These are phyloP conservation scores for Actenoides hombroni DNA, from an alignment of 2,113 vertebrate genomes.

Conservation along the genomic window DNA sequence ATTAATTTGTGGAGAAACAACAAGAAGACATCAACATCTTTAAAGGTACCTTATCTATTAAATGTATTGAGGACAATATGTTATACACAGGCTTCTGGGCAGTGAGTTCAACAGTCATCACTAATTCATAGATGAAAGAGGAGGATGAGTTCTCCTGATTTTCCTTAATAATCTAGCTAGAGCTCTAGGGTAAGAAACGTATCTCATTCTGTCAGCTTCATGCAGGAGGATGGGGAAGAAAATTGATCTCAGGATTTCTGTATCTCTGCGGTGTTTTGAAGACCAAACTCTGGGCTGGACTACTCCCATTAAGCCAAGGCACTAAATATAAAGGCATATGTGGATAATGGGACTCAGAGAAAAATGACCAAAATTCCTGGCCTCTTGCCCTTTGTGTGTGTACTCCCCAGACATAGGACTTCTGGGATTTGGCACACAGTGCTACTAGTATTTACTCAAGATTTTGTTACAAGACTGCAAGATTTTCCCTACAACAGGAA, in stretches of 20 bases:
- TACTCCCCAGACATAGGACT: fast-evolving
- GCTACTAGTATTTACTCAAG: not conserved
- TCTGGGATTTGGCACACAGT: not conserved
- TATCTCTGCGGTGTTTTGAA: not conserved
- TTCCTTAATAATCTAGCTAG: not conserved
- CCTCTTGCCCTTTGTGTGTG: not conserved
- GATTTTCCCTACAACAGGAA: not conserved
- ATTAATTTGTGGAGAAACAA: not conserved
- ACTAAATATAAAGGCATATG: not conserved
- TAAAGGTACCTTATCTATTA: not conserved
- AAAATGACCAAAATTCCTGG: not conserved
- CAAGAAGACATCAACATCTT: not conserved
- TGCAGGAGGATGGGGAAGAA: not conserved
- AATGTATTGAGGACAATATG: not conserved
- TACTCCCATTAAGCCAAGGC: not conserved
- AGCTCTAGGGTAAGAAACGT: not conserved
- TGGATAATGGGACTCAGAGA: not conserved
- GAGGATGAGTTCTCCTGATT: not conserved
- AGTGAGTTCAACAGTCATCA: not conserved
- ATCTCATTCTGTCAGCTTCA: not conserved
- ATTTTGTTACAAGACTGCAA: not conserved
- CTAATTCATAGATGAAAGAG: not conserved
- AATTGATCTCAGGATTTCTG: not conserved
- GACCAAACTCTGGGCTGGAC: not conserved
- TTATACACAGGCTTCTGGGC: not conserved